Percentiles rank a stretch among this genome's conserved stretches.
These are phyloP conservation scores for Tichodroma muraria DNA, from an alignment of 2,113 vertebrate species.

Conservation along the genomic window DNA sequence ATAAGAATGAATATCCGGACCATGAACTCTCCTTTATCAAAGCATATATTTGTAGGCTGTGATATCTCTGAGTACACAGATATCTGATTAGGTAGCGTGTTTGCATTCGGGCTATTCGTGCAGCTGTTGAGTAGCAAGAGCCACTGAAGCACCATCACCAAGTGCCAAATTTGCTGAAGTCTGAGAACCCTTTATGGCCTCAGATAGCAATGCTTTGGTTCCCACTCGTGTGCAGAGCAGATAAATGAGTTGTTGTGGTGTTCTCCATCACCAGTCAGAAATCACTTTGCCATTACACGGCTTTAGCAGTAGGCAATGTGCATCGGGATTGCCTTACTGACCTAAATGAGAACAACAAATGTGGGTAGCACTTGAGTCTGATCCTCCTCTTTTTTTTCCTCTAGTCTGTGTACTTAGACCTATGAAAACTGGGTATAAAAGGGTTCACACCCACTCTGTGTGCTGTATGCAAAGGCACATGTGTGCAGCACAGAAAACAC, in stretches of 20 bases:
- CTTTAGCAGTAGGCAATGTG: neutral
- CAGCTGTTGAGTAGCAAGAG: conserved; percentile 5
- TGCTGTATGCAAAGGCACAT: neutral
- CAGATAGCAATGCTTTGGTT: neutral
- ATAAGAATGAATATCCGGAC: neutral
- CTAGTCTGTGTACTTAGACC: neutral
- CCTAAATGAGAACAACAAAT: neutral
- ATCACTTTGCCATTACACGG: neutral
- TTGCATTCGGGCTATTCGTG: neutral
- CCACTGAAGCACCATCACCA: neutral
- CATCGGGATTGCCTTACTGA: neutral
- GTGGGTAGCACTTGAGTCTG: neutral
- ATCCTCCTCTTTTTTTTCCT: neutral
- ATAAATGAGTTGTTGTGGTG: conserved; percentile 4
- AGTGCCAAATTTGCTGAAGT: conserved; percentile 8
- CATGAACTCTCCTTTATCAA: conserved; percentile 45
- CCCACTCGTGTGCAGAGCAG: neutral
- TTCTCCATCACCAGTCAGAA: neutral
- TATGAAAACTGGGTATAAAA: neutral
- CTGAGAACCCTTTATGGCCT: neutral
- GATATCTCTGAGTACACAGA: conserved; percentile 51
- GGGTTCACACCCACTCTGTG: neutral
- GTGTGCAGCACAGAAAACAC: neutral
- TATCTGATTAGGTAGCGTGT: conserved; percentile 42
- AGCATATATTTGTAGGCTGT: conserved; percentile 8